Evolutionary conservation across 2,797 vertebrate genomes (phyloP).

Genomic region (Heterohyrax brucei): DNA sequence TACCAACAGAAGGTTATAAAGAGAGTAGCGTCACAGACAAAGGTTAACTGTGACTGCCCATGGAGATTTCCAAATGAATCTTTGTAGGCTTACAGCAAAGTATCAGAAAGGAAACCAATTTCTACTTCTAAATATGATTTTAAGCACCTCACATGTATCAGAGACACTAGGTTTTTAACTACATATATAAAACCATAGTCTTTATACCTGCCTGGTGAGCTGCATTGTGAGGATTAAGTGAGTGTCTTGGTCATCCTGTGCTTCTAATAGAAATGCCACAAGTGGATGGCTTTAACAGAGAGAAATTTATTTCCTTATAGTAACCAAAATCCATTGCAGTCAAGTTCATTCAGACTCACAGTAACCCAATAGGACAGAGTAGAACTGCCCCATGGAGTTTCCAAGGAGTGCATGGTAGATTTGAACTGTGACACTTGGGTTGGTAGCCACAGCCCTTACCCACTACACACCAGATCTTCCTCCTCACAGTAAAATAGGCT

Average conservation of each 20-base stretch:
- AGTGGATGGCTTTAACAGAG: too few relatives aligned
- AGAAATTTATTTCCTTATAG: too few relatives aligned
- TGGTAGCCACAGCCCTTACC: too few relatives aligned
- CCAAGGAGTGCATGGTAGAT: too few relatives aligned
- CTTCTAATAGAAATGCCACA: too few relatives aligned
- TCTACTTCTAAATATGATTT: slow-evolving; percentile 42
- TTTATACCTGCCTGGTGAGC: background rate
- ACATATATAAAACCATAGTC: background rate
- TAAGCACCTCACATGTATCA: slow-evolving; percentile 18
- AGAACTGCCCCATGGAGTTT: too few relatives aligned
- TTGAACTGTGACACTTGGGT: too few relatives aligned
- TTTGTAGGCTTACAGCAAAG: background rate
- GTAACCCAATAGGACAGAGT: too few relatives aligned
- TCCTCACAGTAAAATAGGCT: too few relatives aligned
- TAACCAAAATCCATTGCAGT: too few relatives aligned
- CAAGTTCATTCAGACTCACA: too few relatives aligned
- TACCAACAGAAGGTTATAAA: slow-evolving; percentile 68
- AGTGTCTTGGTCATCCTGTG: background rate
- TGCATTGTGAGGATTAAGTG: slow-evolving; percentile 25
- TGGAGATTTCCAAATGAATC: slow-evolving; percentile 61
- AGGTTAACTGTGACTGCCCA: slow-evolving; percentile 22
- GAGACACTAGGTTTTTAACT: background rate
- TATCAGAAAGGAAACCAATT: slow-evolving; percentile 64
- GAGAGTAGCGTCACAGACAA: slow-evolving; percentile 63
- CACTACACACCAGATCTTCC: too few relatives aligned